Evolutionary conservation across 2,113 vertebrate species (phyloP), one percentile per base, ranked within the genome.

Genomic region (Benitochromis conjunctus): DNA sequence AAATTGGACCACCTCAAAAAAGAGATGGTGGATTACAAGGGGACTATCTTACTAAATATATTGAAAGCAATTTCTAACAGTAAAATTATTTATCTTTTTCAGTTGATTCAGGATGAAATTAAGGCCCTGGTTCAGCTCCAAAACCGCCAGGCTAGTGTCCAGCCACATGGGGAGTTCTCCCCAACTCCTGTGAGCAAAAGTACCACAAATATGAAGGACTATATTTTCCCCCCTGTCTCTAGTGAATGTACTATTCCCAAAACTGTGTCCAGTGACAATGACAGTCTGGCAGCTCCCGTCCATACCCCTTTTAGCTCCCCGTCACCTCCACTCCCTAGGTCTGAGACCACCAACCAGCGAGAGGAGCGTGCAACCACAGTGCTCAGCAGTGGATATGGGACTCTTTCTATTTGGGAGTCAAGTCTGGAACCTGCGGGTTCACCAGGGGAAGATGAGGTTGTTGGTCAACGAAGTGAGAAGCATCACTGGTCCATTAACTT

Each of bases 41-140:
- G n/a, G 2, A 19, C 14, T 16, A 10, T 34, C 26, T 31, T 76
- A 53, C 31, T 76, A n/a, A n/a, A 46, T 76, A 76, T 31, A 53
- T n/a, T 76, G 18, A 53, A n/a, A 76, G 26, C 46, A 14, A 36
- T 29, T 51, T 18, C 55, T 57, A 38, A 10, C 56, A 8, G 10
- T 51, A 13, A 74, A 81, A 79, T 4, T n/a, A 78, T 24, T 36
- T 6, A 87, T 76, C 71, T 76, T 56, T 56, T 88, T 2, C 91
- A 99, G 99, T 95, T 97, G 90, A 98, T 99, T 94, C 98, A 98
- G 92, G 96, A 99, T 95, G 98, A 99, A 94, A 97, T 99, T 54
- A 98, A 97, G 90, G 97, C 97, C 53, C 94, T 99, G 90, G 96
- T 98, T 89, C 97, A 97, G 90, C 86, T 97, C 12, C 98, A 98